A percentile compares a stretch with the other conserved stretches of the same genome.
phyloP scores from a whole-genome alignment of 2,888 invertebrate species.

The Macrosiphum euphorbiae region DNA sequence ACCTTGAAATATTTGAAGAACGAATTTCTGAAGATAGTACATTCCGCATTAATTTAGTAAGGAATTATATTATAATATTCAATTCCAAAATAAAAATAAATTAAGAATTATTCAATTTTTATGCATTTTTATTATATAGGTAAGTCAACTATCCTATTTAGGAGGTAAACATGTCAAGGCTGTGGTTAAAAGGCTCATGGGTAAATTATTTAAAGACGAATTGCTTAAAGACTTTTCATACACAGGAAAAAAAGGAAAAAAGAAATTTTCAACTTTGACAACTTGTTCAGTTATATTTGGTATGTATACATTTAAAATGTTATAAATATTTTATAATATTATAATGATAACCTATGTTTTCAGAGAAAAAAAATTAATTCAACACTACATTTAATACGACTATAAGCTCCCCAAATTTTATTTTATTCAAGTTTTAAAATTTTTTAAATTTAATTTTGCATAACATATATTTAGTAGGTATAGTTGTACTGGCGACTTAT shows the following conservation, averaged over 20 bases:
- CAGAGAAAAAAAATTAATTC: background rate
- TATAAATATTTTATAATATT: background rate
- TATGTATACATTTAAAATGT: background rate
- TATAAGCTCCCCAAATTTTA: background rate
- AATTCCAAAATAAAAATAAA: no score
- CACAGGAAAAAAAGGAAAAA: background rate
- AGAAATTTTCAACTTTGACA: background rate
- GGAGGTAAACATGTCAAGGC: background rate
- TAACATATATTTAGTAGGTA: background rate
- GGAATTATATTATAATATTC: no score
- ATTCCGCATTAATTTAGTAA: no score
- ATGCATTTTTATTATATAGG: background rate
- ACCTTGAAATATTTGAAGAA: no score
- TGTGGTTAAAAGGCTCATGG: background rate
- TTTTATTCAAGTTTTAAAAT: no score
- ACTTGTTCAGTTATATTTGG: conserved; percentile 3
- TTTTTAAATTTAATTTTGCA: no score
- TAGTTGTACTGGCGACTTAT: no score
- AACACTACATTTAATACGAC: background rate
- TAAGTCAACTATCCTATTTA: conserved; percentile 3
- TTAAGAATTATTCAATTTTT: no score
- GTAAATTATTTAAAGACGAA: background rate
- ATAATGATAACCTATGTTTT: background rate
- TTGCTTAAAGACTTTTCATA: conserved; percentile 12
- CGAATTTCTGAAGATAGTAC: no score